Evolutionary conservation across 2,113 vertebrate species (phyloP).

Genomic region (Engraulis encrasicolus): DNA sequence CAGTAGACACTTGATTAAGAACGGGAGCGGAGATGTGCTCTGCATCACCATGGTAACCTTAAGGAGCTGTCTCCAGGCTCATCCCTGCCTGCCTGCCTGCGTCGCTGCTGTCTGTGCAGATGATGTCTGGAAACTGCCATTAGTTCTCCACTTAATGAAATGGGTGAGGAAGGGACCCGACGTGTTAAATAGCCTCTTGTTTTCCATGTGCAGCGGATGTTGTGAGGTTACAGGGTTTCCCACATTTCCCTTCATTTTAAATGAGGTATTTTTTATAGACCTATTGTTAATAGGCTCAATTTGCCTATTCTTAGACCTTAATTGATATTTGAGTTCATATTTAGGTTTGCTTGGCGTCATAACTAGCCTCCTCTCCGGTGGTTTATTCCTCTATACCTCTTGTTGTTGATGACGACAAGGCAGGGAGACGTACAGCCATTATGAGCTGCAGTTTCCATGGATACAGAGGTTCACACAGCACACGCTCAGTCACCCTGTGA

Average conservation of each 20-base stretch:
- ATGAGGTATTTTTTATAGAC: not conserved
- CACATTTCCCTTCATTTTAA: not conserved
- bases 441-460: conserved; percentile 76
- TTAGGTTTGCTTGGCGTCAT: not conserved
- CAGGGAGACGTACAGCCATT: conserved; percentile 31
- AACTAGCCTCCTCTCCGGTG: not conserved
- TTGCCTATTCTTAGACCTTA: not conserved
- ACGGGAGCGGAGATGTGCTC: conserved; percentile 18
- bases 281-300: not conserved
- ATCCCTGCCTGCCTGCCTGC: not conserved
- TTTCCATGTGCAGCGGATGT: not conserved
- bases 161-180: not conserved
- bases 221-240: not conserved
- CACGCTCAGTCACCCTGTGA: conserved; percentile 69
- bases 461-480: conserved; percentile 61
- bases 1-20: conserved; percentile 27
- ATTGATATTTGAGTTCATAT: not conserved
- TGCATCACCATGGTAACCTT: conserved; percentile 38
- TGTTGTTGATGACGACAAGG: not conserved
- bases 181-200: not conserved
- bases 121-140: not conserved
- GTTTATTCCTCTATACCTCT: conserved; percentile 20
- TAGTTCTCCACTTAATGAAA: not conserved
- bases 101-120: not conserved
- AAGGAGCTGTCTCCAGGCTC: conserved; percentile 24